Evolutionary conservation across 2,797 vertebrate species (phyloP).

Genomic region (Natrix natrix): DNA sequence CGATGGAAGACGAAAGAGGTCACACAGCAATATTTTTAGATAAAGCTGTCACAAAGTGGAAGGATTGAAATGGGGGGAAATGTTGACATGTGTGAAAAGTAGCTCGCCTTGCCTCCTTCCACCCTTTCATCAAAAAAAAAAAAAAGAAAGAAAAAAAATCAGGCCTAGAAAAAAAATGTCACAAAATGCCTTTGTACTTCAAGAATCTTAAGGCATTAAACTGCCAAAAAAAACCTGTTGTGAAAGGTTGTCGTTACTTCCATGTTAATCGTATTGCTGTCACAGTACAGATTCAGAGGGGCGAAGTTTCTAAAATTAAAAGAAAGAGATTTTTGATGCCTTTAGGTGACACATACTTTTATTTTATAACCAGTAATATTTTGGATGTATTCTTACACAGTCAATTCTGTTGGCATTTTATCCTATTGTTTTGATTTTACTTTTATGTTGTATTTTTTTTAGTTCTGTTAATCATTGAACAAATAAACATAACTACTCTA

Average conservation of each 20-base stretch:
- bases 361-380: neutral
- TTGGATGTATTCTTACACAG: neutral
- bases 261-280: neutral
- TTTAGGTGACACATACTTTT: neutral
- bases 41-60: neutral
- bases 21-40: neutral
- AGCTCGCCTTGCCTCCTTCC: neutral
- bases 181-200: neutral
- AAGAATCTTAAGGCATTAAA: neutral
- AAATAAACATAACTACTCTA: neutral
- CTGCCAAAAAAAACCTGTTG: neutral
- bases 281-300: neutral
- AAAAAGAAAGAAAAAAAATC: neutral
- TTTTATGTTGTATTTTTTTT: neutral
- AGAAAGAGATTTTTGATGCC: neutral
- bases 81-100: neutral
- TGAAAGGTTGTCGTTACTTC: neutral
- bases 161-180: neutral
- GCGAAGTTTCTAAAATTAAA: neutral
- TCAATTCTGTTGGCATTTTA: neutral
- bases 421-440: neutral
- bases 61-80: neutral
- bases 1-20: neutral
- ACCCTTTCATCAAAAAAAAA: neutral
- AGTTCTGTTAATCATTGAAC: neutral